Conservation (phyloP, 2,888 invertebrate species). For the Myathropa florea region DNA sequence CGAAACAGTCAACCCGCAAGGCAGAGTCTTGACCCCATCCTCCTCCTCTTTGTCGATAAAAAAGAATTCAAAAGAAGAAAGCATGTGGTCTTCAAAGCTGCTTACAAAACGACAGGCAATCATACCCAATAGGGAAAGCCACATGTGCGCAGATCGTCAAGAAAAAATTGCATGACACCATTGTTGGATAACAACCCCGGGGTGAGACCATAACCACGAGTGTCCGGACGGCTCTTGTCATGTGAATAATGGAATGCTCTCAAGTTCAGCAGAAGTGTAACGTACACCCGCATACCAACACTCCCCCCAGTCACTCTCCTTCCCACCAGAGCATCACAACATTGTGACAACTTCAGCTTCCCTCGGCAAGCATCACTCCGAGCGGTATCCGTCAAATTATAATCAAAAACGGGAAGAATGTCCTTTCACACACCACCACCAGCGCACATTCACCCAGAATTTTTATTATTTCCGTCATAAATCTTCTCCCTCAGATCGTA, state of each 20-base stretch:
- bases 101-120: too few species aligned
- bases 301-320: neutral
- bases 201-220: neutral
- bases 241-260: neutral
- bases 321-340: neutral
- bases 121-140: too few species aligned
- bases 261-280: neutral
- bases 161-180: neutral
- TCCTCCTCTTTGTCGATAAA: too few species aligned
- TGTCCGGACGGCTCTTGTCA: neutral
- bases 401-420: slow-evolving; percentile 1
- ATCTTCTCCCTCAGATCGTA: slow-evolving; percentile 20
- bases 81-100: too few species aligned
- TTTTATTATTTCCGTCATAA: slow-evolving; percentile 52
- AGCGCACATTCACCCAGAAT: neutral
- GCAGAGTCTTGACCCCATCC: too few species aligned
- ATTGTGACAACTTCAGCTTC: slow-evolving; percentile 38
- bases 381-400: slow-evolving; percentile 43
- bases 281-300: neutral
- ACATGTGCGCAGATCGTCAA: too few species aligned
- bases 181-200: neutral
- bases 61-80: too few species aligned
- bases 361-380: slow-evolving; percentile 19
- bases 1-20: too few species aligned
- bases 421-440: neutral